Conservation (phyloP, 2,888 invertebrate genomes). For the Loripinus fragilis region DNA sequence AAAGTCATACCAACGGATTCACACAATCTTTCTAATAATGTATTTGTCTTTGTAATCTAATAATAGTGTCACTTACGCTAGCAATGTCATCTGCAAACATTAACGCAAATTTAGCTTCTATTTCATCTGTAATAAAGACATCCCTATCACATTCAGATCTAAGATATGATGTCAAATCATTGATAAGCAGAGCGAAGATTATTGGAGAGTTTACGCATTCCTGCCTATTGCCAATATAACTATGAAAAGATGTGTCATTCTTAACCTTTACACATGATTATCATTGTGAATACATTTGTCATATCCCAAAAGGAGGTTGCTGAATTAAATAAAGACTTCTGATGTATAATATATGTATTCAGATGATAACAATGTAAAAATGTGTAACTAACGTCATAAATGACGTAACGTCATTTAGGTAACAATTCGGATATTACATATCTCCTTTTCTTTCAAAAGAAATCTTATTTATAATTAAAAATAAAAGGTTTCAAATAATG, state of each 20-base stretch:
- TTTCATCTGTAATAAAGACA: slow-evolving; percentile 16
- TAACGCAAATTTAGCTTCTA: slow-evolving; percentile 1
- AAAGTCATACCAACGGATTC: slow-evolving; percentile 20
- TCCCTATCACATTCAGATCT: slow-evolving; percentile 9
- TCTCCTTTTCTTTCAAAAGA: too few relatives aligned
- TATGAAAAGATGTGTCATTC: background rate
- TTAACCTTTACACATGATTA: background rate
- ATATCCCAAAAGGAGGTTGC: too few relatives aligned
- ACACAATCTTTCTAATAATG: slow-evolving; percentile 8
- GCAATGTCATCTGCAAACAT: background rate
- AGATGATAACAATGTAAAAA: too few relatives aligned
- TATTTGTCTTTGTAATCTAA: slow-evolving; percentile 14
- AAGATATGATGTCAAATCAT: slow-evolving; percentile 20
- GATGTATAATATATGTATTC: too few relatives aligned
- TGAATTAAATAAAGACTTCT: too few relatives aligned
- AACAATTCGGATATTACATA: too few relatives aligned
- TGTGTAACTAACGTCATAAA: too few relatives aligned
- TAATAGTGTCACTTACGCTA: slow-evolving; percentile 7
- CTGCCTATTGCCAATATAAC: slow-evolving; percentile 23
- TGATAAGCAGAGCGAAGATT: slow-evolving; percentile 16
- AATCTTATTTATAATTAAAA: background rate
- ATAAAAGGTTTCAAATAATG: too few relatives aligned
- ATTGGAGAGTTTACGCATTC: slow-evolving; percentile 13
- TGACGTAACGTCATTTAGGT: too few relatives aligned
- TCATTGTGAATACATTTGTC: too few relatives aligned